Conservation (phyloP, 2,888 invertebrate species). For the Eupsilia transversa region DNA sequence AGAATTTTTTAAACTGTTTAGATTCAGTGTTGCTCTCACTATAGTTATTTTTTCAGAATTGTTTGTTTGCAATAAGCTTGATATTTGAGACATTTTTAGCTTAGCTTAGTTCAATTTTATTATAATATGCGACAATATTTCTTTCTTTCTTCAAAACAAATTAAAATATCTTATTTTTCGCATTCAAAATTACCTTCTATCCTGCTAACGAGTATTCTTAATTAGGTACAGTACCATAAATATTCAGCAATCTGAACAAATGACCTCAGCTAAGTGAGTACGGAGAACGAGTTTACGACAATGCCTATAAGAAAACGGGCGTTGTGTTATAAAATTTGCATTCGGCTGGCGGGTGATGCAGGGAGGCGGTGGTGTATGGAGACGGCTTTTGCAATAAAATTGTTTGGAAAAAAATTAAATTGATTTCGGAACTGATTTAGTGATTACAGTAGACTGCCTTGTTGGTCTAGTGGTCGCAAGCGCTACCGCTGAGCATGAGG, state of each 20-base stretch:
- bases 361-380: constrained; percentile 73
- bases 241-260: constrained; percentile 83
- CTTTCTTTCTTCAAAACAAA: neutral
- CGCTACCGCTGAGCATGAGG: too few species aligned
- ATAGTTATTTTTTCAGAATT: neutral
- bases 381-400: constrained; percentile 64
- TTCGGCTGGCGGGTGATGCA: constrained; percentile 87
- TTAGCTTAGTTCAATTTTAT: neutral
- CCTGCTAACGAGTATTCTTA: constrained; percentile 42
- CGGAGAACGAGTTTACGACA: constrained; percentile 83
- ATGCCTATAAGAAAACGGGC: constrained; percentile 88
- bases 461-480: too few species aligned
- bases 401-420: neutral
- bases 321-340: constrained; percentile 90
- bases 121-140: neutral
- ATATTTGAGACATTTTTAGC: neutral
- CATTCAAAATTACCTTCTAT: neutral
- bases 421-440: neutral
- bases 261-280: constrained; percentile 86
- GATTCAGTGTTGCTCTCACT: neutral
- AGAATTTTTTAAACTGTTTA: constrained; percentile 1
- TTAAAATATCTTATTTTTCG: constrained; percentile 1
- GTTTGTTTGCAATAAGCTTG: neutral
- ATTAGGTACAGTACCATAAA: constrained; percentile 59
- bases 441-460: too few species aligned